Conservation (phyloP, 1,140 invertebrate genomes). For the Drosophila cardini region DNA sequence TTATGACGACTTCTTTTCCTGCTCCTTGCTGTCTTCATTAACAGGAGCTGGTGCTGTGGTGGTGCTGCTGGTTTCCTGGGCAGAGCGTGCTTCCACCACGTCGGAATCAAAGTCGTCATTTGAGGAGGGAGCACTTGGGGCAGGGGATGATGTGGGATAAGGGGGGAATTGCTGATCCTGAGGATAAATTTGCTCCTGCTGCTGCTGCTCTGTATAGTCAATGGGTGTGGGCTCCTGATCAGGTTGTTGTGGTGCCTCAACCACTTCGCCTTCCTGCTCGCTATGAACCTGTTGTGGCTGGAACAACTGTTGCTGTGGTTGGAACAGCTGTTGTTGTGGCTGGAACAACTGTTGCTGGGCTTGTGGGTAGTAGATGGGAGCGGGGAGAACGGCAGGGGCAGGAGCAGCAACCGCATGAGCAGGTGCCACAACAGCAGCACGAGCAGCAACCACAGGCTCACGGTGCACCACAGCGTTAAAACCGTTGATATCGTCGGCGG, state of each 20-base stretch:
- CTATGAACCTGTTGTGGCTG: constrained; percentile 52
- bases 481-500: constrained; percentile 85
- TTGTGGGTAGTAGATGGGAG: constrained; percentile 72
- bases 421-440: constrained; percentile 49
- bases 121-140: constrained; percentile 18
- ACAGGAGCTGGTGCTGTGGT: constrained; percentile 63
- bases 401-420: constrained; percentile 42
- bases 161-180: constrained; percentile 78
- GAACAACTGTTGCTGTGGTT: constrained; percentile 47
- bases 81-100: constrained; percentile 76
- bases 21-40: constrained; percentile 50
- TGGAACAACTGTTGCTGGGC: constrained; percentile 39
- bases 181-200: constrained; percentile 61
- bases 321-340: constrained; percentile 23
- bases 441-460: constrained; percentile 80
- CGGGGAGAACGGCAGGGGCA: constrained; percentile 39
- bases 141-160: constrained; percentile 50
- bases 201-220: constrained; percentile 62
- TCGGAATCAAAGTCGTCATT: constrained; percentile 77
- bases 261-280: constrained; percentile 66
- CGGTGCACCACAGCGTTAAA: constrained; percentile 86
- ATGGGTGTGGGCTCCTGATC: constrained; percentile 64
- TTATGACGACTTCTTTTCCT: constrained; percentile 59
- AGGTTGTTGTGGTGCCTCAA: constrained; percentile 66
- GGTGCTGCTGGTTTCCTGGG: constrained; percentile 52